phyloP scores from a whole-genome alignment of 2,797 vertebrate species.

The Rhinoraja longicauda region DNA sequence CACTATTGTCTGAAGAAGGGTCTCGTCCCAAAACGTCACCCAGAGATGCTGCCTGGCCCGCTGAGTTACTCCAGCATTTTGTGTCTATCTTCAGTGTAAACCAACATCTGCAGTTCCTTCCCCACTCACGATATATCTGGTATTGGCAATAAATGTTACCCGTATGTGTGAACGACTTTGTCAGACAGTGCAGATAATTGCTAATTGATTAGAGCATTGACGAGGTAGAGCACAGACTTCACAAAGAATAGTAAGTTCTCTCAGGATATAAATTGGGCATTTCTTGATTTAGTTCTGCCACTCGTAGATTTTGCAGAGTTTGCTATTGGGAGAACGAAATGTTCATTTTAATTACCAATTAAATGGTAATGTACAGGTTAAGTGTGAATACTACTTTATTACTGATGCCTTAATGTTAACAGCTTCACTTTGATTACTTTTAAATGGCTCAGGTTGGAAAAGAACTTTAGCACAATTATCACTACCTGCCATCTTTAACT shows the following conservation, averaged over 20 bases:
- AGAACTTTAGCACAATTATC: neutral
- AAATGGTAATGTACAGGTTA: neutral
- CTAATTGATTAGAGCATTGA: neutral
- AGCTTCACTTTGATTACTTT: neutral
- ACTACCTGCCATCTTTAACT: neutral
- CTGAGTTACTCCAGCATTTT: too few species aligned
- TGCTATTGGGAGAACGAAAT: conserved; percentile 9
- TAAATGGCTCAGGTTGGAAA: neutral
- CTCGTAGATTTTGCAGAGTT: neutral
- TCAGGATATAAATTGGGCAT: neutral
- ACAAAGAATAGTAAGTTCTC: neutral
- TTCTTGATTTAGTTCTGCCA: conserved; percentile 4
- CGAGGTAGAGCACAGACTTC: neutral
- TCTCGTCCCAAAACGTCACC: too few species aligned
- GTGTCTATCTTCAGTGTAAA: too few species aligned
- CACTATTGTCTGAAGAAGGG: too few species aligned
- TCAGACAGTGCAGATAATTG: neutral
- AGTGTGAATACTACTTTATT: conserved; percentile 9
- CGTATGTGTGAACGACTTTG: neutral
- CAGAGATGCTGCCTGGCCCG: too few species aligned
- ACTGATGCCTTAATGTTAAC: neutral
- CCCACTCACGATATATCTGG: neutral
- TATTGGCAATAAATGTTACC: neutral
- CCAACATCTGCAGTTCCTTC: too few species aligned
- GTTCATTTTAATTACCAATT: neutral